These are phyloP conservation scores for Paedocypris micromegethes DNA, from an alignment of 2,797 vertebrate species.

Conservation along the genomic window DNA sequence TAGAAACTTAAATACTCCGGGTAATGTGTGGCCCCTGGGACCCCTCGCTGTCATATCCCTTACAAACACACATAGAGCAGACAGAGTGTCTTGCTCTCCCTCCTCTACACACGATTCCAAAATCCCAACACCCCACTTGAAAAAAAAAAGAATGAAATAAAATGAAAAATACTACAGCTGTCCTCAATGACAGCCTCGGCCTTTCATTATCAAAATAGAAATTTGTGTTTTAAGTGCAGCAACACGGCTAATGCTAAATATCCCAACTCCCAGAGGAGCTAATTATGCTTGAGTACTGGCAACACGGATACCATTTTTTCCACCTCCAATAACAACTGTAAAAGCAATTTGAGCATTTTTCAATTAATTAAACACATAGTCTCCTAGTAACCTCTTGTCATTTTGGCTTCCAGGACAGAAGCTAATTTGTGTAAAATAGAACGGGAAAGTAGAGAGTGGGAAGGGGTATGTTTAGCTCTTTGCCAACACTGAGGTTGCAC, in stretches of 20 bases:
- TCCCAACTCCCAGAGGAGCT: constrained; percentile 96
- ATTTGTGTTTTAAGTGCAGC: constrained; percentile 98
- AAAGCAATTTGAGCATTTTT: constrained; percentile 99
- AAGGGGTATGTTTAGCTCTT: constrained; percentile 29
- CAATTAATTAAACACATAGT: constrained; percentile 99
- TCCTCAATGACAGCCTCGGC: constrained; percentile 80
- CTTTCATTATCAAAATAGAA: constrained; percentile 99
- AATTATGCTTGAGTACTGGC: constrained; percentile 98
- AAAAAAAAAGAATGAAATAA: too few species aligned
- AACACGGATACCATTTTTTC: constrained; percentile 90
- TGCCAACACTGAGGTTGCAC: too few species aligned
- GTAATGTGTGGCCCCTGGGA: constrained; percentile 87
- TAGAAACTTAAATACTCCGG: constrained; percentile 95
- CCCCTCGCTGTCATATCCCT: constrained; percentile 88
- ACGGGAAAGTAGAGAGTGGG: constrained; percentile 61
- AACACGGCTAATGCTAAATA: constrained; percentile 99
- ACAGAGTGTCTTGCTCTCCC: constrained; percentile 59
- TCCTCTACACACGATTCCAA: constrained; percentile 21
- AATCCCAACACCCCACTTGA: constrained; percentile 67
- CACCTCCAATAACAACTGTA: constrained; percentile 95
- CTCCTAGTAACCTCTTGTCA: constrained; percentile 99
- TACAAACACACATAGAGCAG: constrained; percentile 77
- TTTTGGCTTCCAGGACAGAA: constrained; percentile 97
- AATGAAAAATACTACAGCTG: constrained; percentile 80
- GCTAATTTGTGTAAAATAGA: constrained; percentile 98